phyloP scores from a whole-genome alignment of 2,113 vertebrate genomes.

The Myotis yumanensis region DNA sequence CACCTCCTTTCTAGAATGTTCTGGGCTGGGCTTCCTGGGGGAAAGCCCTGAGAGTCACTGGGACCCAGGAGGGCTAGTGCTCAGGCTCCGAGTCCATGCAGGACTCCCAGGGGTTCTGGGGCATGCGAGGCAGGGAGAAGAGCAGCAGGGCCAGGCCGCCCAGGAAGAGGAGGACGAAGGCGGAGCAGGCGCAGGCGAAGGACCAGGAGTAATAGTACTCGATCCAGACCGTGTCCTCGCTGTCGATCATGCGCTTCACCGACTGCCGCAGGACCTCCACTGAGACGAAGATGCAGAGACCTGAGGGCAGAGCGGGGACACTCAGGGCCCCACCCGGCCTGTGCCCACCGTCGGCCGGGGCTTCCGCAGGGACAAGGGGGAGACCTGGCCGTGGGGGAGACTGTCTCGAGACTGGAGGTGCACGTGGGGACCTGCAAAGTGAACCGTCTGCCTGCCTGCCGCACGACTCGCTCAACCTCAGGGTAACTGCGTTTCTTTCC shows the following conservation, averaged over 20 bases:
- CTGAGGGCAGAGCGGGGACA: slow-evolving; percentile 76
- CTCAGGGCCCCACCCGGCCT: not conserved
- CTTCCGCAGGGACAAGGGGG: not conserved
- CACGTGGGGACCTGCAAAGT: not conserved
- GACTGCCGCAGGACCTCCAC: slow-evolving; percentile 98
- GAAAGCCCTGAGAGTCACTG: not conserved
- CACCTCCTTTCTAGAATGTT: not conserved
- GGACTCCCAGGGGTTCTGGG: slow-evolving; percentile 96
- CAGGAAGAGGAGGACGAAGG: slow-evolving; percentile 93
- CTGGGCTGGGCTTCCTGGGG: not conserved
- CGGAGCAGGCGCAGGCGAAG: slow-evolving; percentile 92
- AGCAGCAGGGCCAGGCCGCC: slow-evolving; percentile 91
- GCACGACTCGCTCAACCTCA: rapidly evolving
- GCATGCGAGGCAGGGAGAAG: slow-evolving; percentile 96
- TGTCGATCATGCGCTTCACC: slow-evolving; percentile 96
- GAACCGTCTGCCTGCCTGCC: rapidly evolving
- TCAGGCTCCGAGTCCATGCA: slow-evolving; percentile 97
- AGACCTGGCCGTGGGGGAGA: not conserved
- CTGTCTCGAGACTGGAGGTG: not conserved
- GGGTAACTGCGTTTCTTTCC: not conserved
- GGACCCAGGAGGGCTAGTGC: slow-evolving; percentile 73
- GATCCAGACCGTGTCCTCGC: slow-evolving; percentile 94
- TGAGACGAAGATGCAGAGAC: slow-evolving; percentile 94
- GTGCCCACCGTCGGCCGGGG: not conserved
- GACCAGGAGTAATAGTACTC: slow-evolving; percentile 94